phyloP scores from a whole-genome alignment of 2,888 invertebrate genomes.

The Ectemnius lituratus region DNA sequence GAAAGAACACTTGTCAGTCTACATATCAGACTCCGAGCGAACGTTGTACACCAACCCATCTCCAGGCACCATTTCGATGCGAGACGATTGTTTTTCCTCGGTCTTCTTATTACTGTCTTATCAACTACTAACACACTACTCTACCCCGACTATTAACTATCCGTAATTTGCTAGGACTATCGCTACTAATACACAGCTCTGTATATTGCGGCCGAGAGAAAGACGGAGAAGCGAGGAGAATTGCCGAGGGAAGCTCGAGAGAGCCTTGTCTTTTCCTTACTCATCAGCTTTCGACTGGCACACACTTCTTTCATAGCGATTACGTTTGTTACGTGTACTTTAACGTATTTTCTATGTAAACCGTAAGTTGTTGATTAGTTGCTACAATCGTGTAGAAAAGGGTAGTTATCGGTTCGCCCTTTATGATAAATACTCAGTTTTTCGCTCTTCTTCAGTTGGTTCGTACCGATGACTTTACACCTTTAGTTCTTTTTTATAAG shows the following conservation, averaged over 20 bases:
- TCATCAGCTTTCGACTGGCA: conserved; percentile 29
- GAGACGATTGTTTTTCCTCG: conserved; percentile 10
- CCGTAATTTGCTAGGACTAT: too few relatives aligned
- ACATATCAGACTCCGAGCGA: conserved; percentile 68
- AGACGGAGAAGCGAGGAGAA: conserved; percentile 7
- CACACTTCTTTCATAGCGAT: conserved; percentile 36
- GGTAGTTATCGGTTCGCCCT: conserved; percentile 20
- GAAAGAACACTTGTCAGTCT: conserved; percentile 59
- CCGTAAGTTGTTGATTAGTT: conserved; percentile 68
- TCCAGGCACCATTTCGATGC: conserved; percentile 24
- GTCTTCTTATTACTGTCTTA: too few relatives aligned
- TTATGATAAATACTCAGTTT: neutral
- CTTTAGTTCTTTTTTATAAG: conserved; percentile 19
- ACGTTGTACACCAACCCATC: conserved; percentile 6
- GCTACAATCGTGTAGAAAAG: conserved; percentile 34
- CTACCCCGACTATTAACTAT: too few relatives aligned
- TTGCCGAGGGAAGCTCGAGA: neutral
- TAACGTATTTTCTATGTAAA: conserved; percentile 50
- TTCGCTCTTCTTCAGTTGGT: neutral
- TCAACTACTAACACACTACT: too few relatives aligned
- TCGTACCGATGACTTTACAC: conserved; percentile 21
- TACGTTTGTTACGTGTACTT: conserved; percentile 64
- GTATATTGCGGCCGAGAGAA: too few relatives aligned
- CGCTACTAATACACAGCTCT: too few relatives aligned
- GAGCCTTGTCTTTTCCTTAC: neutral